Base-by-base conservation (phyloP, 1,140 invertebrate genomes). In the Drosophila pectinifera region DNA sequence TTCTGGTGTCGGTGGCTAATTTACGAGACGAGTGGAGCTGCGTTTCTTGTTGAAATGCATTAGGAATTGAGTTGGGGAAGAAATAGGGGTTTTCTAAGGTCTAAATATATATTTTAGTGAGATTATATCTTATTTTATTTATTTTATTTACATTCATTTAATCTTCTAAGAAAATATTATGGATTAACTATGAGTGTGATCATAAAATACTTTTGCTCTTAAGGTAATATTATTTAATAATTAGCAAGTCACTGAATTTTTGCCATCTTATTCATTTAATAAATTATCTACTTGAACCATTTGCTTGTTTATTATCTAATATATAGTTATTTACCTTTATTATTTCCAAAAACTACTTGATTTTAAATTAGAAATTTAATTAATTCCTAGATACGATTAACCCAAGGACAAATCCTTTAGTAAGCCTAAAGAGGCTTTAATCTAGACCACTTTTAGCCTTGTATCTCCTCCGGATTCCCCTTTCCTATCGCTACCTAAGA, bases 21-120 rank as follows among this genome's bases (percentile, higher is more conserved):
- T 83, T 80, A 84, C 67, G 69, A 79, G 57, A 68, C 13, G 31
- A 14, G 6, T 5, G 13, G 8, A 18, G 16, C 20, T 24, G 16
- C 20, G 38, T 39, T 24, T 18, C 26, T 6, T 26, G 42, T 24
- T 7, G 7, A 42, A 67, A 24, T 65, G 61, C 43, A 65, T 42
- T 26, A 4, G 13, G 51, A 31, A 41, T 26, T 20, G 34, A 51
- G 45, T 51, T 16, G n/a, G 11, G 13, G n/a, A 5, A 3, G 4
- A 11, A 38, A 26, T 6, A 14, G 20, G 1, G n/a, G 36, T 38
- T 18, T 39, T 8, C 22, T 13, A 3, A 8, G 1, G 14, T n/a
- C 28, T n/a, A 7, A 18, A 26, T 38, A 2, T 18, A 6, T 49
- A 0, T 18, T 49, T 31, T 0, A 8, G 26, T 18, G 11, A 31